These are phyloP conservation scores for Anableps anableps DNA, from an alignment of 2,797 vertebrate genomes.

Conservation along the genomic window DNA sequence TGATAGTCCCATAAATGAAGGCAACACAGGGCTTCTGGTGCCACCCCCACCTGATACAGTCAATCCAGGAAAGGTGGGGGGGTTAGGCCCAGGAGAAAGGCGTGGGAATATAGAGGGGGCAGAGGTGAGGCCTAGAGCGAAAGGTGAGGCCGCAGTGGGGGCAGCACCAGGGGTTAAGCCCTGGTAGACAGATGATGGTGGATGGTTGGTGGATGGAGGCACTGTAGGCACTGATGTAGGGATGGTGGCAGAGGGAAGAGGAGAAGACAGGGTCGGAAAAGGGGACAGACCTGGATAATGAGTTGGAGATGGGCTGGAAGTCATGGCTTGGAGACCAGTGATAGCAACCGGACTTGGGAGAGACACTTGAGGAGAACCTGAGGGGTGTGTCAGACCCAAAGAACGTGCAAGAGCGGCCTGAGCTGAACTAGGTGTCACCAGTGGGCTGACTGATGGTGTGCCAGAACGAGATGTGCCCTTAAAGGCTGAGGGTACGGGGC, in stretches of 20 bases:
- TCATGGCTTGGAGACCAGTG: conserved; percentile 83
- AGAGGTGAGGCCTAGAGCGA: conserved; percentile 88
- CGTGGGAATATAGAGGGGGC: conserved; percentile 88
- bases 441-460: conserved; percentile 84
- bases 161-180: conserved; percentile 76
- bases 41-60: conserved; percentile 86
- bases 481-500: conserved; percentile 92
- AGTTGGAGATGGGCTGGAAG: conserved; percentile 82
- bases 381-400: conserved; percentile 80
- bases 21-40: conserved; percentile 88
- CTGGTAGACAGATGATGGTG: conserved; percentile 75
- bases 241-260: conserved; percentile 78
- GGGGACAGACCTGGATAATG: conserved; percentile 88
- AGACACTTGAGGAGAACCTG: conserved; percentile 85
- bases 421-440: conserved; percentile 81
- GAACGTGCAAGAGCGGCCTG: conserved; percentile 82
- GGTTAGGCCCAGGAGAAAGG: conserved; percentile 82
- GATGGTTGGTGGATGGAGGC: conserved; percentile 70
- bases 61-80: conserved; percentile 88
- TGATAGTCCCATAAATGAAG: conserved; percentile 91
- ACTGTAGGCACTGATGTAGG: conserved; percentile 74
- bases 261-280: conserved; percentile 86
- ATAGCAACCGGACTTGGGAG: conserved; percentile 84
- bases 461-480: conserved; percentile 88
- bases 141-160: conserved; percentile 80